Percentiles rank a stretch among this genome's conserved stretches.
Evolutionary conservation across 2,113 vertebrate genomes (phyloP).

Genomic region (Nesoenas mayeri): DNA sequence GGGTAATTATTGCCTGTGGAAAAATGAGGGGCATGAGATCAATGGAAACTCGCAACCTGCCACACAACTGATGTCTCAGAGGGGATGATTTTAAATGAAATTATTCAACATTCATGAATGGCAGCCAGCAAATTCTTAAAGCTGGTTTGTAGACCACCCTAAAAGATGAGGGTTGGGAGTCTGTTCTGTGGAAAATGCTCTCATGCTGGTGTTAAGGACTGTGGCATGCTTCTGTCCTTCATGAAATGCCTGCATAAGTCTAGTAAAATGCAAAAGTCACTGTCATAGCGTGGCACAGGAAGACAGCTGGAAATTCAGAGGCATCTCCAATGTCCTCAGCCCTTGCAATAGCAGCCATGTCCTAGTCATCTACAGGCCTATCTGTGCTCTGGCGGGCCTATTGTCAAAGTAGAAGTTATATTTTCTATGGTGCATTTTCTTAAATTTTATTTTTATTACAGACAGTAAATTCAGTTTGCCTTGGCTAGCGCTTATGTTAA

Average conservation of each 20-base stretch:
- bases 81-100: not conserved
- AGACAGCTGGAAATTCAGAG: not conserved
- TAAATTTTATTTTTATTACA: not conserved
- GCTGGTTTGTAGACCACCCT: not conserved
- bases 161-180: not conserved
- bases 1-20: not conserved
- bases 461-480: not conserved
- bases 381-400: not conserved
- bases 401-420: not conserved
- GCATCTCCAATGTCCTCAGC: not conserved
- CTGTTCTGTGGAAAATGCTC: not conserved
- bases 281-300: rapidly evolving
- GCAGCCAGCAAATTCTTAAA: not conserved
- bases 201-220: not conserved
- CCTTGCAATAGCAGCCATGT: not conserved
- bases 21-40: not conserved
- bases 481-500: not conserved
- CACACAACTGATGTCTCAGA: not conserved
- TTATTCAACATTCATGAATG: not conserved
- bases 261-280: not conserved
- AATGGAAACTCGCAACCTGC: not conserved
- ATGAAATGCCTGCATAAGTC: not conserved
- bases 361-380: not conserved
- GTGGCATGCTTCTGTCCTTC: not conserved
- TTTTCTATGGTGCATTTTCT: not conserved